Conservation (phyloP, 2,888 invertebrate species). For the Tortricodes alternella region DNA sequence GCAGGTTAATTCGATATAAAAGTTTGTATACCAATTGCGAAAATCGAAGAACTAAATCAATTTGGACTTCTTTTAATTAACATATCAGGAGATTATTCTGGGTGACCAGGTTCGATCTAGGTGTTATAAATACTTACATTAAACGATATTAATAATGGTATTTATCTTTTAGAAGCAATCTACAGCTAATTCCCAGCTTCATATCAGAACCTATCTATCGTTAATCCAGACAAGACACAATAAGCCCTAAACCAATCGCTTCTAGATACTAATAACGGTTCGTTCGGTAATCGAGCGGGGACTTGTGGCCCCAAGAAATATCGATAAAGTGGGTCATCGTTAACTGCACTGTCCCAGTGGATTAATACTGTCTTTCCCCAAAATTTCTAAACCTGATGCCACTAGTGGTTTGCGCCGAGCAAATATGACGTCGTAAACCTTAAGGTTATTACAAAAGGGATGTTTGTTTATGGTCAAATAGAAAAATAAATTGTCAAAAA, state of each 20-base stretch:
- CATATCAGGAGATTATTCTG: too few species aligned
- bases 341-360: conserved; percentile 65
- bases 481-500: background rate
- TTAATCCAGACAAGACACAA: conserved; percentile 17
- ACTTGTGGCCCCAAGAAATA: conserved; percentile 41
- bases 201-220: background rate
- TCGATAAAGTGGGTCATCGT: conserved; percentile 68
- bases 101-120: too few species aligned
- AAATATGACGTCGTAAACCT: conserved; percentile 31
- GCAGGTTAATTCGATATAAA: too few species aligned
- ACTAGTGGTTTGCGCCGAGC: conserved; percentile 32
- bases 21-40: too few species aligned
- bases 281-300: conserved; percentile 40
- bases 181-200: too few species aligned
- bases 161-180: too few species aligned
- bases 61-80: too few species aligned
- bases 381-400: conserved; percentile 44
- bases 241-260: conserved; percentile 34
- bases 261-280: conserved; percentile 37
- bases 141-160: too few species aligned
- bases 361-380: conserved; percentile 59
- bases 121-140: too few species aligned
- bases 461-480: background rate
- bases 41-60: too few species aligned
- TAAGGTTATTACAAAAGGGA: conserved; percentile 4